Conservation (phyloP, 2,113 vertebrate genomes). For the Hippoglossus stenolepis region DNA sequence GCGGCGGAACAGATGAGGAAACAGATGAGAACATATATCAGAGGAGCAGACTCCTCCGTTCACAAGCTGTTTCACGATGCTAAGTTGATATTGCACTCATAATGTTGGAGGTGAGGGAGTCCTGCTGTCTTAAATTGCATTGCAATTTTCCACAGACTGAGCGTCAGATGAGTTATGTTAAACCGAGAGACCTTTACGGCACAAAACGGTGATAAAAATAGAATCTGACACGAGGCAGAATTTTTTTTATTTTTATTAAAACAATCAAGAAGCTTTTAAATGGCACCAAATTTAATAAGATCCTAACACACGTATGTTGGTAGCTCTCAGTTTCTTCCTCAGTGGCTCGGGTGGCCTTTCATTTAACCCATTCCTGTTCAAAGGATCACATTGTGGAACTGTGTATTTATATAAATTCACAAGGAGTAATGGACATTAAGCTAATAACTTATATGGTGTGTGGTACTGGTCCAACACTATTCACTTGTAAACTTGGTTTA, state of each 20-base stretch:
- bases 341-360: not conserved
- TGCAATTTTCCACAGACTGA: not conserved
- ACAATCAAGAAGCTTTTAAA: constrained; percentile 31
- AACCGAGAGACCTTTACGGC: constrained; percentile 5
- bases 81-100: constrained; percentile 5
- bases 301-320: not conserved
- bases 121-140: constrained; percentile 11
- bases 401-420: too few species aligned
- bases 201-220: not conserved
- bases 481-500: too few species aligned
- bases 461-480: too few species aligned
- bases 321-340: not conserved
- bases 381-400: not conserved
- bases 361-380: not conserved
- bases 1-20: not conserved
- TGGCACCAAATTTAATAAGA: constrained; percentile 11
- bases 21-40: not conserved
- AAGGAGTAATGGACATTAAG: too few species aligned
- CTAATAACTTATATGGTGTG: too few species aligned
- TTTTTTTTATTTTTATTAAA: not conserved
- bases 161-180: not conserved
- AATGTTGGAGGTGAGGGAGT: not conserved
- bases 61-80: not conserved
- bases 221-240: not conserved
- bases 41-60: not conserved